Percentiles rank a stretch among this genome's conserved stretches.
These are phyloP conservation scores for Connochaetes taurinus DNA, from an alignment of 2,113 vertebrate genomes.

Conservation along the genomic window DNA sequence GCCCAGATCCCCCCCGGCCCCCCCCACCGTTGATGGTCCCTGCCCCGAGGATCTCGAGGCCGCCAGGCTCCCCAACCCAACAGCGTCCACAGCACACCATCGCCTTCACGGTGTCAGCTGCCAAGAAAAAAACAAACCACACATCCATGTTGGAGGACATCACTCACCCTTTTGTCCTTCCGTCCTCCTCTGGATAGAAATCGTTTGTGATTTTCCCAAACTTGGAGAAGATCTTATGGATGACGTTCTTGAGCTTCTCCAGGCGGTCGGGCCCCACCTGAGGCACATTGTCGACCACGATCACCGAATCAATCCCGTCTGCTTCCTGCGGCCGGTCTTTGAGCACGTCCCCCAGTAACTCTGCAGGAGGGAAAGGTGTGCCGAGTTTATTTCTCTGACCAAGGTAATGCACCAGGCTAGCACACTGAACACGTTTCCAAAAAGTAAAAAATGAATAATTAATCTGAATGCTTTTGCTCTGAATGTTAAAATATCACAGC, in stretches of 20 bases:
- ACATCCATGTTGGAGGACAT: accelerated
- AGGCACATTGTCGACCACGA: constrained; percentile 96
- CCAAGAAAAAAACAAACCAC: neutral
- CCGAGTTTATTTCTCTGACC: neutral
- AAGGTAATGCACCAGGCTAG: neutral
- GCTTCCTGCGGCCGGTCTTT: constrained; percentile 93
- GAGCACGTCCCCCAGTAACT: constrained; percentile 89
- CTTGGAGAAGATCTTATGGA: constrained; percentile 98
- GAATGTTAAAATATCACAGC: neutral
- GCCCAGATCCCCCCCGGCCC: accelerated
- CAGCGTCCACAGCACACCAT: accelerated
- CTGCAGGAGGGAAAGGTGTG: constrained; percentile 53
- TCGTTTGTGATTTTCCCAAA: constrained; percentile 98
- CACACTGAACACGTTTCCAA: neutral
- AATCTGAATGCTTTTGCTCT: neutral
- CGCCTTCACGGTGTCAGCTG: accelerated
- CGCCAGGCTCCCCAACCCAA: no score
- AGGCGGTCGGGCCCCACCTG: constrained; percentile 95
- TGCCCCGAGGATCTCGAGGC: no score
- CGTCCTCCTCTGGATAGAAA: constrained; percentile 94
- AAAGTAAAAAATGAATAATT: neutral
- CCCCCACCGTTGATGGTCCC: accelerated
- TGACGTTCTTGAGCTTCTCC: constrained; percentile 97
- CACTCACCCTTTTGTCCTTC: constrained; percentile 93
- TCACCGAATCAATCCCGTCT: constrained; percentile 95